These are phyloP conservation scores for Sylvietta virens DNA, from an alignment of 2,113 vertebrate species.

Conservation along the genomic window DNA sequence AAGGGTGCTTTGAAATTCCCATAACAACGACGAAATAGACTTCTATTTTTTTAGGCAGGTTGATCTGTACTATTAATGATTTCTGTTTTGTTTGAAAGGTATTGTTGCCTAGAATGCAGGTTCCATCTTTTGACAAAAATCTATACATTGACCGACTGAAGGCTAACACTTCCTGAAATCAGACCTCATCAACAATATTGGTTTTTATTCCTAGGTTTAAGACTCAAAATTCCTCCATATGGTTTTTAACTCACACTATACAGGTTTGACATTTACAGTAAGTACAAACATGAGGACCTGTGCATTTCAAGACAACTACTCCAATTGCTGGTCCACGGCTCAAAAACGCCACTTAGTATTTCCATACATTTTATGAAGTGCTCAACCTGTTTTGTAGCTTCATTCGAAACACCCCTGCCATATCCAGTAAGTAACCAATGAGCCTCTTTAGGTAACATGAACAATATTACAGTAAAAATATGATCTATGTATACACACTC, in stretches of 20 bases:
- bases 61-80: neutral
- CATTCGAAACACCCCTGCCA: neutral
- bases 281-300: rapidly evolving
- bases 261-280: neutral
- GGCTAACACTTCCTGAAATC: neutral
- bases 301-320: neutral
- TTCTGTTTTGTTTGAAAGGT: neutral
- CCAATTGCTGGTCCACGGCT: neutral
- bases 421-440: neutral
- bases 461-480: neutral
- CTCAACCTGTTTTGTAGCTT: neutral
- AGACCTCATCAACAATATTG: neutral
- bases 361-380: neutral
- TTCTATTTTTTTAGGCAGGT: neutral
- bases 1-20: neutral
- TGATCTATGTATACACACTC: neutral
- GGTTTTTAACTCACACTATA: neutral
- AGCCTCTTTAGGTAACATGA: neutral
- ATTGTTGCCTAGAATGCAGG: neutral
- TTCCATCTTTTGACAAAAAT: neutral
- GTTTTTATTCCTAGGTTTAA: neutral
- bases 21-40: neutral
- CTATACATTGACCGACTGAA: neutral
- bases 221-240: neutral
- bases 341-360: neutral